phyloP scores from a whole-genome alignment of 2,888 invertebrate species.

The Smittia aterrima region DNA sequence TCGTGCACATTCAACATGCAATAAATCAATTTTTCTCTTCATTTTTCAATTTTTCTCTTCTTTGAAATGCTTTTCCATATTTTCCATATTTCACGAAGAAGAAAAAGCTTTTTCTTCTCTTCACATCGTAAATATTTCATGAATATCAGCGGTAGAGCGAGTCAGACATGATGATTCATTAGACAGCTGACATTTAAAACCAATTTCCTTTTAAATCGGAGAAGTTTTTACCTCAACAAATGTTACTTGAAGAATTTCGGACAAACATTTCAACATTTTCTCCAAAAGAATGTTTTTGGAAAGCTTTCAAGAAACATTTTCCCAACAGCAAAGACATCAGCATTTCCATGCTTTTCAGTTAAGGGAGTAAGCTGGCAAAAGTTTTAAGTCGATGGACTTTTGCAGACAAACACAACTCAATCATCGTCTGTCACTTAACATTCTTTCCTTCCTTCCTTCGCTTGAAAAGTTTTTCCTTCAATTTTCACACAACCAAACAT shows the following conservation, averaged over 20 bases:
- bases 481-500: not conserved
- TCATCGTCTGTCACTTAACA: slow-evolving; percentile 29
- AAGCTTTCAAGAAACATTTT: not conserved
- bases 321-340: not conserved
- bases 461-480: not conserved
- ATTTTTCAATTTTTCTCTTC: slow-evolving; percentile 31
- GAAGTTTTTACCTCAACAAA: not conserved
- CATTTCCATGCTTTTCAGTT: not conserved
- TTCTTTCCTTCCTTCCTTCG: slow-evolving; percentile 11
- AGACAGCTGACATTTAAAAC: not conserved
- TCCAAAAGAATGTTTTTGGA: not conserved
- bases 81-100: not conserved
- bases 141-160: not conserved
- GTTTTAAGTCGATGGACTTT: not conserved
- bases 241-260: not conserved
- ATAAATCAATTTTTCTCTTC: slow-evolving; percentile 40
- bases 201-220: not conserved
- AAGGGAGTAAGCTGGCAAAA: not conserved
- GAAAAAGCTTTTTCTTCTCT: not conserved
- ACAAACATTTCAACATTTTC: not conserved
- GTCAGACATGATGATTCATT: not conserved
- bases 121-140: not conserved
- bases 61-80: not conserved
- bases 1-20: slow-evolving; percentile 26
- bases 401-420: slow-evolving; percentile 10